A percentile compares a stretch with the other conserved stretches of the same genome.
These are phyloP conservation scores for Parnassius apollo DNA, from an alignment of 2,888 invertebrate species.

Conservation along the genomic window DNA sequence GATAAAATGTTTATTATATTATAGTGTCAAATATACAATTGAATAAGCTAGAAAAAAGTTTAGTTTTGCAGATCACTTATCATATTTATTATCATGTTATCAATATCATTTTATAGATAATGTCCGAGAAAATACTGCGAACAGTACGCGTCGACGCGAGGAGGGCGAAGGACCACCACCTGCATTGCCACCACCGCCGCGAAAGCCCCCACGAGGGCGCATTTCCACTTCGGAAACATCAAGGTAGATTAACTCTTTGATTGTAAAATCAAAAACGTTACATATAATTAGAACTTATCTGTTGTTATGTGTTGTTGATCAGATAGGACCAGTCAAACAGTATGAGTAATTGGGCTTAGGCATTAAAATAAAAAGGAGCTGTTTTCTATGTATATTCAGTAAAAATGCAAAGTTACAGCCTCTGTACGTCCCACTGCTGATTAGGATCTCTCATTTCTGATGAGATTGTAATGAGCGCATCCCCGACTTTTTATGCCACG, in stretches of 20 bases:
- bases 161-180: slow-evolving; percentile 67
- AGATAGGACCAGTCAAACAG: slow-evolving; percentile 4
- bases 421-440: too few species aligned
- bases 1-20: too few species aligned
- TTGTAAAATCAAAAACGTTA: neutral
- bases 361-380: too few species aligned
- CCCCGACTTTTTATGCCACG: too few species aligned
- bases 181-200: slow-evolving; percentile 70
- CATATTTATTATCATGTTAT: slow-evolving; percentile 30
- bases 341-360: neutral
- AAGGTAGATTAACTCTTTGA: slow-evolving; percentile 41
- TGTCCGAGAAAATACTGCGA: slow-evolving; percentile 51
- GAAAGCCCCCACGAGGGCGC: slow-evolving; percentile 61
- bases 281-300: neutral
- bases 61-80: slow-evolving; percentile 12
- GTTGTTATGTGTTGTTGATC: slow-evolving; percentile 4
- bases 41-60: neutral
- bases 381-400: too few species aligned
- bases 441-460: too few species aligned
- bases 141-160: slow-evolving; percentile 62
- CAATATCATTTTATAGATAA: slow-evolving; percentile 53
- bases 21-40: too few species aligned
- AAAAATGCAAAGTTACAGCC: too few species aligned
- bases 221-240: slow-evolving; percentile 51
- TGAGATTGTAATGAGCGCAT: too few species aligned